These are phyloP conservation scores for Fundulus diaphanus DNA, from an alignment of 2,797 vertebrate species.

Conservation along the genomic window DNA sequence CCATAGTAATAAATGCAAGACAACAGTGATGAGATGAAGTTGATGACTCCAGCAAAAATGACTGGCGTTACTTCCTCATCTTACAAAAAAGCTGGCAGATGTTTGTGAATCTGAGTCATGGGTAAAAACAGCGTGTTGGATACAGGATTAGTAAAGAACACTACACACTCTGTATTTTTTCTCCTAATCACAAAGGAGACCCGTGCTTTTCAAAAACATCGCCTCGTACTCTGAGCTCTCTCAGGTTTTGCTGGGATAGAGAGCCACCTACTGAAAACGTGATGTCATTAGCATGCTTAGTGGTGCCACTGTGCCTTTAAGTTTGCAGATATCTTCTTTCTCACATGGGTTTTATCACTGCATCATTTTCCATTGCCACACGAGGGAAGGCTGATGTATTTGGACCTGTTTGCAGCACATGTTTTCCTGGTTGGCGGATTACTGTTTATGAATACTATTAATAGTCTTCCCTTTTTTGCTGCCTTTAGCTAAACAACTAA, in stretches of 20 bases:
- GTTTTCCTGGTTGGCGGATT: conserved; percentile 35
- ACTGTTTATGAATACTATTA: conserved; percentile 53
- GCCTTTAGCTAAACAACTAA: conserved; percentile 31
- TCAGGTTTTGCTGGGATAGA: conserved; percentile 44
- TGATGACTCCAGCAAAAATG: conserved; percentile 10
- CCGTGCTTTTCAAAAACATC: background rate
- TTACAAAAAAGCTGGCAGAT: background rate
- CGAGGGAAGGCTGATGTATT: conserved; percentile 22
- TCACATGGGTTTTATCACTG: background rate
- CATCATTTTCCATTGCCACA: background rate
- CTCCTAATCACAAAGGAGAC: too few relatives aligned
- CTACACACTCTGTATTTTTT: background rate
- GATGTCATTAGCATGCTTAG: conserved; percentile 37
- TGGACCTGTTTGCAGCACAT: conserved; percentile 44
- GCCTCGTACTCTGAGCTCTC: background rate
- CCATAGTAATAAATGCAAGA: conserved; percentile 57
- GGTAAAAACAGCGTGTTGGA: background rate
- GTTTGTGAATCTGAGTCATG: background rate
- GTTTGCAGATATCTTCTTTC: conserved; percentile 3
- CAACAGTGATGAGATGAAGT: conserved; percentile 23
- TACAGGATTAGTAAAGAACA: background rate
- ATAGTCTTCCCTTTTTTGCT: conserved; percentile 55
- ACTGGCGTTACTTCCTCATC: conserved; percentile 7
- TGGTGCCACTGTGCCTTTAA: conserved; percentile 3
- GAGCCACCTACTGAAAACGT: conserved; percentile 60